Conservation (phyloP, 1,140 invertebrate genomes). For the Bathynomus jamesi region DNA sequence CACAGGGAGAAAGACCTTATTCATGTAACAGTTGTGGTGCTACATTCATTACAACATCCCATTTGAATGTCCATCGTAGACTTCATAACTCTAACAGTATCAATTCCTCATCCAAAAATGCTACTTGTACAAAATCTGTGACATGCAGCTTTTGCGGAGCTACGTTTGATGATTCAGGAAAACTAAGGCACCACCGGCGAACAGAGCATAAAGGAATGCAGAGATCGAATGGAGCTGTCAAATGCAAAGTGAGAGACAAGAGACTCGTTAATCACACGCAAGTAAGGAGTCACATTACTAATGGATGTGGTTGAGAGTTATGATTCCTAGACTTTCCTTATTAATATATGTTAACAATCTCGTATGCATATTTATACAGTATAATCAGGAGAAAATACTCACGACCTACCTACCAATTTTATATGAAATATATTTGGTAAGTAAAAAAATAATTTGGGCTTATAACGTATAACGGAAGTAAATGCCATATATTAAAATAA, state of each 20-base stretch:
- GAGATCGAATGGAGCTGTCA: neutral
- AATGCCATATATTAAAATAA: too few species aligned
- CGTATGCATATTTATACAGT: too few species aligned
- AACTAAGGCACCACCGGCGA: neutral
- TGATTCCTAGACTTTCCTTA: too few species aligned
- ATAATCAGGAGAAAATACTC: too few species aligned
- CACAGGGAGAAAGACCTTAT: constrained; percentile 60
- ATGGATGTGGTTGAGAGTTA: neutral
- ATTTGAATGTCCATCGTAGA: constrained; percentile 33
- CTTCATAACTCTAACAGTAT: constrained; percentile 11
- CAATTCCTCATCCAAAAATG: neutral
- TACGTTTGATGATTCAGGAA: neutral
- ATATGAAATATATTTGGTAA: too few species aligned
- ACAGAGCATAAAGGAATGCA: neutral
- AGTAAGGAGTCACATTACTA: neutral
- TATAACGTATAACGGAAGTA: too few species aligned
- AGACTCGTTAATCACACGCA: neutral
- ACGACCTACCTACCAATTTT: too few species aligned
- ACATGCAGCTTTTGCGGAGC: neutral
- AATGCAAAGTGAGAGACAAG: neutral
- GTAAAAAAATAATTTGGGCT: too few species aligned
- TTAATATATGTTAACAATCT: too few species aligned
- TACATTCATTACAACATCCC: constrained; percentile 35
- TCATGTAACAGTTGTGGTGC: constrained; percentile 33
- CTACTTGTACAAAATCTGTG: neutral